A percentile compares a stretch with the other conserved stretches of the same genome.
phyloP scores from a whole-genome alignment of 2,888 invertebrate species.

The Cenopis cana region DNA sequence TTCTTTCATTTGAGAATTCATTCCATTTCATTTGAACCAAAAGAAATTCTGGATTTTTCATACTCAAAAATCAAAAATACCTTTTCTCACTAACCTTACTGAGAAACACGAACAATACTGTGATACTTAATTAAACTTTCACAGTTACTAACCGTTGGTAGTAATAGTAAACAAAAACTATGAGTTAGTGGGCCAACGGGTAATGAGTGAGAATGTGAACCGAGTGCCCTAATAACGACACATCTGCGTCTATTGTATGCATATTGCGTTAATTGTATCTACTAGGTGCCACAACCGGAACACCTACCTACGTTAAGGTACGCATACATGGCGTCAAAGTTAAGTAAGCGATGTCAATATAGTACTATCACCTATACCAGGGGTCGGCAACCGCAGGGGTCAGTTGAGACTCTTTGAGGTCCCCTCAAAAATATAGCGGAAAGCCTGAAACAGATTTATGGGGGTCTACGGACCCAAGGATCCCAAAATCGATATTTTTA shows the following conservation, averaged over 20 bases:
- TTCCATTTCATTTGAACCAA: too few relatives aligned
- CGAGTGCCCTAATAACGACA: slow-evolving; percentile 28
- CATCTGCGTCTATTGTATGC: slow-evolving; percentile 35
- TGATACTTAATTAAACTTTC: slow-evolving; percentile 41
- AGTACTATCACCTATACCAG: too few relatives aligned
- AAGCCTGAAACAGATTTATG: too few relatives aligned
- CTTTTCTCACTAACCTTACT: background rate
- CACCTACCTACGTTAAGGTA: slow-evolving; percentile 37
- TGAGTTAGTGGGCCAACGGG: slow-evolving; percentile 37
- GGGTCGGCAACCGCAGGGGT: too few relatives aligned
- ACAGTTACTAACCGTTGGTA: slow-evolving; percentile 33
- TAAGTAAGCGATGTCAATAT: background rate
- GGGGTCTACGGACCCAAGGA: too few relatives aligned
- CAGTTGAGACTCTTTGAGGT: too few relatives aligned
- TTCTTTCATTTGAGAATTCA: too few relatives aligned
- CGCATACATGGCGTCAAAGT: background rate
- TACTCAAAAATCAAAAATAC: background rate
- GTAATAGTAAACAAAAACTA: slow-evolving; percentile 37
- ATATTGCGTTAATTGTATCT: slow-evolving; percentile 43
- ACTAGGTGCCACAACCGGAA: slow-evolving; percentile 35
- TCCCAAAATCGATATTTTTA: too few relatives aligned
- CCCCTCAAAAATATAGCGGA: too few relatives aligned
- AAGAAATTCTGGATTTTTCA: background rate
- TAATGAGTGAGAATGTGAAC: slow-evolving; percentile 40
- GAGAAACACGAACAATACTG: slow-evolving; percentile 34